Percentiles rank a stretch among this genome's conserved stretches.
Conservation (phyloP, 2,888 invertebrate species). For the Drosophila stalkeri region DNA sequence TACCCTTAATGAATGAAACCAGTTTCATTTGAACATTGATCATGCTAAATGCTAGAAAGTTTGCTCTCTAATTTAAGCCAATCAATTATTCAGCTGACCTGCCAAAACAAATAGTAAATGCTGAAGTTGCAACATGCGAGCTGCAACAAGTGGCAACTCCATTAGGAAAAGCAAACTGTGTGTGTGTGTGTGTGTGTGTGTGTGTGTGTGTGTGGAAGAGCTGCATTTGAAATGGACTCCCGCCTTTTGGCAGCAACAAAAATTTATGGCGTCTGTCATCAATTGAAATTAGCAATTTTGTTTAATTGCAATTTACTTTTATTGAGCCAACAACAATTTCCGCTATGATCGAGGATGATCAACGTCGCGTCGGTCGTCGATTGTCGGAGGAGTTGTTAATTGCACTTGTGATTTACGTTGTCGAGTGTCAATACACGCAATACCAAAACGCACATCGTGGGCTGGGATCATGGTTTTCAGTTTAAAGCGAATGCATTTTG, state of each 20-base stretch:
- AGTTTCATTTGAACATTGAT: neutral
- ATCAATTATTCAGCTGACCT: slow-evolving; percentile 18
- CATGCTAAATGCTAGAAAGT: slow-evolving; percentile 16
- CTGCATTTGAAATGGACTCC: slow-evolving; percentile 30
- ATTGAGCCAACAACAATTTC: slow-evolving; percentile 80
- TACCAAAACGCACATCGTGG: slow-evolving; percentile 38
- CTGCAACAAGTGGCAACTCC: slow-evolving; percentile 28
- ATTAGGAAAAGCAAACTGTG: slow-evolving; percentile 22
- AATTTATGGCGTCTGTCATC: slow-evolving; percentile 77
- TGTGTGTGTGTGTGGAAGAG: slow-evolving; percentile 7
- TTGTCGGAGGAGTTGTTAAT: slow-evolving; percentile 70
- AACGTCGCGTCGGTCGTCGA: slow-evolving; percentile 20
- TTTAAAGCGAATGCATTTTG: slow-evolving; percentile 47
- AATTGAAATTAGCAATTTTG: slow-evolving; percentile 79
- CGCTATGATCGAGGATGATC: slow-evolving; percentile 53
- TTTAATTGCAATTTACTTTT: slow-evolving; percentile 82
- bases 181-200: neutral
- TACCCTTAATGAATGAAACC: slow-evolving; percentile 11
- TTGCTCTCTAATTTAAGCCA: slow-evolving; percentile 23
- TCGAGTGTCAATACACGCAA: slow-evolving; percentile 77
- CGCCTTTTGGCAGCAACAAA: slow-evolving; percentile 38
- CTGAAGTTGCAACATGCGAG: slow-evolving; percentile 5
- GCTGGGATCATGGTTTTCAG: slow-evolving; percentile 15
- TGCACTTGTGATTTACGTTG: slow-evolving; percentile 80
- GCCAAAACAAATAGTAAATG: slow-evolving; percentile 17